Conservation (phyloP, 2,888 invertebrate species). For the Tortricodes alternella region DNA sequence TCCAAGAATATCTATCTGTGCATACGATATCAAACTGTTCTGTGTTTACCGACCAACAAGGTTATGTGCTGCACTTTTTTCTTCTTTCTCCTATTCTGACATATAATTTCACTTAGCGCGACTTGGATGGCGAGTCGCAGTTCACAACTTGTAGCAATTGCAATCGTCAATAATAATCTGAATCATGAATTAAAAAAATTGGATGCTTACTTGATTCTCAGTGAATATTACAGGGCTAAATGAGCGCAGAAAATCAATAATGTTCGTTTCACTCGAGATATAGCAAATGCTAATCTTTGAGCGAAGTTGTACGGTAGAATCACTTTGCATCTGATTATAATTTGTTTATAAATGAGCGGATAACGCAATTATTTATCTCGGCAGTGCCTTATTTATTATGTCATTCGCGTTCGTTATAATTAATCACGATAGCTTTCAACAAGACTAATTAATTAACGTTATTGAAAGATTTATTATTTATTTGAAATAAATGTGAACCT, state of each 20-base stretch:
- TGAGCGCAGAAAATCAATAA: slow-evolving; percentile 7
- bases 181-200: too few species aligned
- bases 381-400: not conserved
- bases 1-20: slow-evolving; percentile 52
- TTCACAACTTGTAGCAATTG: not conserved
- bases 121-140: slow-evolving; percentile 43
- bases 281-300: slow-evolving; percentile 3
- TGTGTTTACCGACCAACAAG: slow-evolving; percentile 75
- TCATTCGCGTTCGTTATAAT: too few species aligned
- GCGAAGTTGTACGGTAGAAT: slow-evolving; percentile 17
- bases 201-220: too few species aligned
- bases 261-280: slow-evolving; percentile 2
- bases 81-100: slow-evolving; percentile 52
- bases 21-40: slow-evolving; percentile 58
- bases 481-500: too few species aligned
- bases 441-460: too few species aligned
- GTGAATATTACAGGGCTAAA: slow-evolving; percentile 3
- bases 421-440: too few species aligned
- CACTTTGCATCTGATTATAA: slow-evolving; percentile 19
- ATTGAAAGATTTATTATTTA: too few species aligned
- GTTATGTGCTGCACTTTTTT: slow-evolving; percentile 68
- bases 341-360: slow-evolving; percentile 40
- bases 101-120: slow-evolving; percentile 52
- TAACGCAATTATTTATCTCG: slow-evolving; percentile 29
- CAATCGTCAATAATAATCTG: not conserved